Conservation (phyloP, 1,140 invertebrate genomes). For the Meloidogyne hapla region DNA sequence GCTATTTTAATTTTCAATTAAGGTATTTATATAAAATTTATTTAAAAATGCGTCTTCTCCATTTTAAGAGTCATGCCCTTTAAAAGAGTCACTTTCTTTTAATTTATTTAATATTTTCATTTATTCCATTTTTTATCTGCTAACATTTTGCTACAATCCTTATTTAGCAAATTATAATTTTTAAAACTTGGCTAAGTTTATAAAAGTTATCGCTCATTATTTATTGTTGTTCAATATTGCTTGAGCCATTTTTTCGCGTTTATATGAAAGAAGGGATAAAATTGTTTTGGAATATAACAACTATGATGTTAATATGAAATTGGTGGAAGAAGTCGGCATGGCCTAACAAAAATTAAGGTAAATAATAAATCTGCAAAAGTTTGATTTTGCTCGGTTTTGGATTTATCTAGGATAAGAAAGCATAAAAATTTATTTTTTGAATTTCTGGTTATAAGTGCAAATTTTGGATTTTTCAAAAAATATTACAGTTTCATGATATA, state of each 20-base stretch:
- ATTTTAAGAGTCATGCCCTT: neutral
- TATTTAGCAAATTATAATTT: neutral
- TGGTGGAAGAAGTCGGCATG: neutral
- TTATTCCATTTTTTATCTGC: neutral
- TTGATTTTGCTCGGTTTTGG: too few relatives aligned
- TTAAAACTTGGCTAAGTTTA: neutral
- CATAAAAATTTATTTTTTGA: too few relatives aligned
- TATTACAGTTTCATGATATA: too few relatives aligned
- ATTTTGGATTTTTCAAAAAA: too few relatives aligned
- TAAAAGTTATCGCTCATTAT: neutral
- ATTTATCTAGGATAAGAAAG: too few relatives aligned
- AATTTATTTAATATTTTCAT: neutral
- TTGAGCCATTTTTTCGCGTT: neutral
- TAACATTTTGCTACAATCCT: neutral
- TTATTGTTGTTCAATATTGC: neutral
- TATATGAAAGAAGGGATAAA: neutral
- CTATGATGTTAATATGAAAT: neutral
- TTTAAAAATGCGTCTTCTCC: neutral
- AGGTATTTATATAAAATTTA: neutral
- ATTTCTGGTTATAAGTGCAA: too few relatives aligned
- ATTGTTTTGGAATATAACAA: neutral
- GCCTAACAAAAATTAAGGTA: conserved; percentile 1
- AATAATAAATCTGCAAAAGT: neutral
- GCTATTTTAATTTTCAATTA: too few relatives aligned
- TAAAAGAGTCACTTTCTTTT: neutral